Evolutionary conservation across 1,140 invertebrate genomes (phyloP).

Genomic region (silkworm (Bombyx mori)): DNA sequence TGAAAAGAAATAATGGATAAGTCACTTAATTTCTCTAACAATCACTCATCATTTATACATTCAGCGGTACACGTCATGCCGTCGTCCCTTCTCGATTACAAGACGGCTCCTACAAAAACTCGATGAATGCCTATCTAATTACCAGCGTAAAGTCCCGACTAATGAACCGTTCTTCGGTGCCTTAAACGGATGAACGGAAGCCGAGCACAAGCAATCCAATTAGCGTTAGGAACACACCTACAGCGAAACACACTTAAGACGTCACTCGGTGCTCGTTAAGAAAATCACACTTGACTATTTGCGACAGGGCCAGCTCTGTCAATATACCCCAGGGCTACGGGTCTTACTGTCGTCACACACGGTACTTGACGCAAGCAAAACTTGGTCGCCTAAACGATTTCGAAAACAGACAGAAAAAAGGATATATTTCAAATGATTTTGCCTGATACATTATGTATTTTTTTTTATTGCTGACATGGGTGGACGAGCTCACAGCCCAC

Average conservation of each 20-base stretch:
- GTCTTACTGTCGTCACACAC: too few relatives aligned
- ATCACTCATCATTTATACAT: too few relatives aligned
- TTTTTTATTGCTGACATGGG: too few relatives aligned
- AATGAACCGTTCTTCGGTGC: slow-evolving; percentile 51
- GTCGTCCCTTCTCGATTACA: background rate
- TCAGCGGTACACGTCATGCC: background rate
- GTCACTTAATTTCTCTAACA: too few relatives aligned
- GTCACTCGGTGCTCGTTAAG: slow-evolving; percentile 26
- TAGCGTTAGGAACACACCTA: slow-evolving; percentile 50
- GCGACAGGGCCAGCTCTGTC: slow-evolving; percentile 1
- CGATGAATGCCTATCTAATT: slow-evolving; percentile 41
- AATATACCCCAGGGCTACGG: background rate
- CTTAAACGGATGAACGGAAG: slow-evolving; percentile 63
- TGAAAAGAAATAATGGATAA: too few relatives aligned
- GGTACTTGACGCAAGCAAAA: too few relatives aligned
- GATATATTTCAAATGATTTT: too few relatives aligned
- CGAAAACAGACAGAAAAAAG: too few relatives aligned
- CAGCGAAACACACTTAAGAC: slow-evolving; percentile 57
- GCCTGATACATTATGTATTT: too few relatives aligned
- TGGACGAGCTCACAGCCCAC: too few relatives aligned
- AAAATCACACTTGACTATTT: slow-evolving; percentile 17
- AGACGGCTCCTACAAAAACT: slow-evolving; percentile 19
- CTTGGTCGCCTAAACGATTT: too few relatives aligned
- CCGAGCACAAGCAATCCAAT: slow-evolving; percentile 56
- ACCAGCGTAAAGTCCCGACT: slow-evolving; percentile 48